Conservation (phyloP, 1,140 invertebrate genomes). For the silkworm (Bombyx mori) region ASM3026992v2 NC_085123.1:10793501-10794000, state of each 20-base stretch:
- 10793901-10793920: too few species aligned
- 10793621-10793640: constrained; percentile 12
- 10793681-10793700: neutral
- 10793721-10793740: neutral
- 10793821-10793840: too few species aligned
- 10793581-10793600: constrained; percentile 7
- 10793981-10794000: too few species aligned
- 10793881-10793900: too few species aligned
- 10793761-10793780: constrained; percentile 5
- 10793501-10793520: constrained; percentile 55
- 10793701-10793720: constrained; percentile 3
- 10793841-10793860: too few species aligned
- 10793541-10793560: constrained; percentile 43
- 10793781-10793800: neutral
- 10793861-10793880: too few species aligned
- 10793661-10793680: neutral
- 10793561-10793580: neutral
- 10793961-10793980: too few species aligned
- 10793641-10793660: constrained; percentile 3
- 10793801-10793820: neutral
- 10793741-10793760: constrained; percentile 3
- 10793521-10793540: constrained; percentile 60
- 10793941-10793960: too few species aligned
- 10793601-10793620: constrained; percentile 8
- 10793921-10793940: too few species aligned